phyloP scores from a whole-genome alignment of 2,797 vertebrate genomes.

The Lagocephalus sceleratus region DNA sequence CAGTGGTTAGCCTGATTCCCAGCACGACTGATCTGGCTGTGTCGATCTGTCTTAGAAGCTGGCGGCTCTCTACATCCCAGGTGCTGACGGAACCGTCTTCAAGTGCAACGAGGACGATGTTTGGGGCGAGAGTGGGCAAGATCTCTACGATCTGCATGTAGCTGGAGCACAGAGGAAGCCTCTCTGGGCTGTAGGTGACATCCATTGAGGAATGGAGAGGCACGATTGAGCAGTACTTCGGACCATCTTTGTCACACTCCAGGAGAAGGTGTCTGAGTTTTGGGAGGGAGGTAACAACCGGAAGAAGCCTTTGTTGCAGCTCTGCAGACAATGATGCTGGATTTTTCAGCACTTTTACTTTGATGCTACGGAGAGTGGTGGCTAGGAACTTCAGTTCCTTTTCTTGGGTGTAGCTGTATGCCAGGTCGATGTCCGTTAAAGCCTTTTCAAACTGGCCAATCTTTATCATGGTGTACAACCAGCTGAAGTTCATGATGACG shows the following conservation, averaged over 20 bases:
- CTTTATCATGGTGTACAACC: slow-evolving; percentile 99
- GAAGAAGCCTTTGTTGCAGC: slow-evolving; percentile 94
- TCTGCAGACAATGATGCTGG: slow-evolving; percentile 95
- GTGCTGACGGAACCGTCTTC: slow-evolving; percentile 98
- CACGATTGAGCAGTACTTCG: slow-evolving; percentile 98
- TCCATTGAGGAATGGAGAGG: slow-evolving; percentile 98
- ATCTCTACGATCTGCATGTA: slow-evolving; percentile 96
- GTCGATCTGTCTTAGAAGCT: slow-evolving; percentile 92
- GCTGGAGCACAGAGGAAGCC: slow-evolving; percentile 90
- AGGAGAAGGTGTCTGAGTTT: slow-evolving; percentile 95
- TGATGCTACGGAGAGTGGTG: slow-evolving; percentile 89
- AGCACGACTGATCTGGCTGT: slow-evolving; percentile 93
- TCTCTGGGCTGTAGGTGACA: slow-evolving; percentile 94
- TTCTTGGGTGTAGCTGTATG: slow-evolving; percentile 92
- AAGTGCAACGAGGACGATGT: slow-evolving; percentile 90
- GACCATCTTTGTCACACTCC: slow-evolving; percentile 98
- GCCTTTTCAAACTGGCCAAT: slow-evolving; percentile 97
- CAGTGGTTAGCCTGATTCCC: slow-evolving; percentile 88
- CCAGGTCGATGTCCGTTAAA: slow-evolving; percentile 90
- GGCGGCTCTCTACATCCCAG: slow-evolving; percentile 94
- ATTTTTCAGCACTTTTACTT: slow-evolving; percentile 90
- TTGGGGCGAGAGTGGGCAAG: slow-evolving; percentile 90
- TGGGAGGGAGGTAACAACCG: slow-evolving; percentile 94
- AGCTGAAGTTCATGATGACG: slow-evolving; percentile 99
- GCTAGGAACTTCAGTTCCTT: slow-evolving; percentile 98